phyloP scores from a whole-genome alignment of 30 jellyfish, hydroid and myxozoan genomes.

The Hydractinia symbiolongicarpus region DNA sequence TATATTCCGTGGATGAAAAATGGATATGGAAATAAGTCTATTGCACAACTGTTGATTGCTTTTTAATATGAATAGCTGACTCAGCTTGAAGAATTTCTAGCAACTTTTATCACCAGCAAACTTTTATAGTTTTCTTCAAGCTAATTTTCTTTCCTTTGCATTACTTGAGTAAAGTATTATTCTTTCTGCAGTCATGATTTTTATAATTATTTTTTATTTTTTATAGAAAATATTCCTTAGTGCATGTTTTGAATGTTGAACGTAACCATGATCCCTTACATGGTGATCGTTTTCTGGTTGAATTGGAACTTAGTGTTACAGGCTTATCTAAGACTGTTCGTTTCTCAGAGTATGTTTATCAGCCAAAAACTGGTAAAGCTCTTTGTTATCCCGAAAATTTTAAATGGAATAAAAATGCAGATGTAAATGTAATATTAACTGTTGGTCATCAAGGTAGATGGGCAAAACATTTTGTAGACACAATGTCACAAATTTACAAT shows the following conservation, averaged over 20 bases:
- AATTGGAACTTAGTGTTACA: slow-evolving; percentile 43
- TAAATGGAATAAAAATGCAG: slow-evolving; percentile 77
- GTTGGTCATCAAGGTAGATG: slow-evolving; percentile 88
- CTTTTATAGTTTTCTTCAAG: too few relatives aligned
- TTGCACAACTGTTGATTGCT: too few relatives aligned
- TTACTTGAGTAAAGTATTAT: too few relatives aligned
- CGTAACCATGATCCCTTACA: slow-evolving; percentile 52
- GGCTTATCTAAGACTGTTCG: slow-evolving; percentile 26
- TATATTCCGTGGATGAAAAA: too few relatives aligned
- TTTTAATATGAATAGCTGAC: too few relatives aligned
- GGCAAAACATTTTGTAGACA: slow-evolving; percentile 72
- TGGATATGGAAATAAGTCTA: too few relatives aligned
- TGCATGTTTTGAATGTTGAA: slow-evolving; percentile 53
- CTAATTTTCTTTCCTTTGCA: too few relatives aligned
- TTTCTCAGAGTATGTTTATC: slow-evolving; percentile 65
- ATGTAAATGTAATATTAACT: slow-evolving; percentile 71
- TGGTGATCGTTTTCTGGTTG: slow-evolving; percentile 75
- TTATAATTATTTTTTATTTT: background rate
- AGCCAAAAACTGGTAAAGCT: slow-evolving; percentile 24
- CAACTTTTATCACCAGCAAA: too few relatives aligned
- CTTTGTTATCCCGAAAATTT: slow-evolving; percentile 73
- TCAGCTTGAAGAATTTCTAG: too few relatives aligned
- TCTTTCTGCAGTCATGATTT: too few relatives aligned
- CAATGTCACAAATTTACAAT: slow-evolving; percentile 46
- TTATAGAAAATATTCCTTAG: slow-evolving; percentile 55